Conservation (phyloP, 92 coral and sea anemone species). For the Parazoanthus atlanticus region DNA sequence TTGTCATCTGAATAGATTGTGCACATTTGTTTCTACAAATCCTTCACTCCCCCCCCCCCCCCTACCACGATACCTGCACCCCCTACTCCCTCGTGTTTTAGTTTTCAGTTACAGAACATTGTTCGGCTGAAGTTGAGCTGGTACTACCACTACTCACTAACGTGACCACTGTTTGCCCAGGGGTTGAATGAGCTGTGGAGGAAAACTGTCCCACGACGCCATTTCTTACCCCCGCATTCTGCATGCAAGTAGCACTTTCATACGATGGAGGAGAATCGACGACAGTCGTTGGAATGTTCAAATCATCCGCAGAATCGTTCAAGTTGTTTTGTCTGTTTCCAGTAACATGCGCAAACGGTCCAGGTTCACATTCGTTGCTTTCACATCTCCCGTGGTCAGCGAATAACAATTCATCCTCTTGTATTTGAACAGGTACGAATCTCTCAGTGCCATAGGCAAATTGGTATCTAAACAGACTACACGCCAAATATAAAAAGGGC, state of each 20-base stretch:
- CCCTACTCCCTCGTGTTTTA: no score
- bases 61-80: no score
- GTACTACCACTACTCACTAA: no score
- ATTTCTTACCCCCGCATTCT: neutral
- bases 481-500: neutral
- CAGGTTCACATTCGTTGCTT: neutral
- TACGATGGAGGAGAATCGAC: constrained; percentile 2
- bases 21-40: no score
- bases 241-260: neutral
- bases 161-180: neutral
- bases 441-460: neutral
- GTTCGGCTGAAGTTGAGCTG: no score
- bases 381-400: neutral
- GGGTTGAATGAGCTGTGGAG: neutral
- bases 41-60: no score
- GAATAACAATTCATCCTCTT: neutral
- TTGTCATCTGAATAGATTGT: no score
- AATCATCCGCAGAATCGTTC: neutral
- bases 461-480: neutral
- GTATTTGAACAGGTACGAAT: neutral
- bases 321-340: neutral
- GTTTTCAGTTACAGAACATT: no score
- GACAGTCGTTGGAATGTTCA: neutral
- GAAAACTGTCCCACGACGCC: neutral
- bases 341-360: neutral